Base-by-base conservation (phyloP, 2,797 vertebrate genomes). In the Sebastes trivittatus region DNA sequence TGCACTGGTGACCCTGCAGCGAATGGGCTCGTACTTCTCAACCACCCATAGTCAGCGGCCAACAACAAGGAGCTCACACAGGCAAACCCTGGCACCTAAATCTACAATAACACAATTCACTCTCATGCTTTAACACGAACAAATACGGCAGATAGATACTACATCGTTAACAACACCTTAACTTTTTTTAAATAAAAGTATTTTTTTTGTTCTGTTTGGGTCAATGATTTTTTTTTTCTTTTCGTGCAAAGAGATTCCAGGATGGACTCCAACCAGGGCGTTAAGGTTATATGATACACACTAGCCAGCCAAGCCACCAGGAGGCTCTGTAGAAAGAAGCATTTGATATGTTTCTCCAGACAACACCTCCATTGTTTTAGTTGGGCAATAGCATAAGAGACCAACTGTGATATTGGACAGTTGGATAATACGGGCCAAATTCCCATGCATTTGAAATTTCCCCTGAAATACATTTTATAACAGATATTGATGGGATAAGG, bases 1-100 rank as follows among this genome's bases (percentile, higher is more conserved):
- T 95, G 97, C 75, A 97, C 96, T 11, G 87, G 94, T 23, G 94
- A 96, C 88, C 96, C 96, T 13, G 78, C 89, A 11, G 56, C 88
- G 13, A 81, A 84, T 0, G 69, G 80, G 0, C 84, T 90, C 55
- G 85, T 88, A 20, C 87, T 95, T 88, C 58, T 94, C 62, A 93
- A 95, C 1, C 82, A 84, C 72, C 58, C 46, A 32, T 60, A 49
- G 62, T 72, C 67, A 49, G 18, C 1, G 4, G 82, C 75, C 0
- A 22, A 68, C 32, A 38, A 80, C 29, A 13, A 75, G 20, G 77
- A 81, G 29, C 22, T 69, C 27, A 16, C 68, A 25, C 68, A 75
- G 25, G n/a, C 25, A n/a, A 60, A 85, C 8, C 13, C 64, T 52
- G 70, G 13, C 5, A 32, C 63, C 30, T 67, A 23, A 82, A 49